Base-by-base conservation (phyloP, 2,113 vertebrate species). In the Phalacrocorax pelagicus region DNA sequence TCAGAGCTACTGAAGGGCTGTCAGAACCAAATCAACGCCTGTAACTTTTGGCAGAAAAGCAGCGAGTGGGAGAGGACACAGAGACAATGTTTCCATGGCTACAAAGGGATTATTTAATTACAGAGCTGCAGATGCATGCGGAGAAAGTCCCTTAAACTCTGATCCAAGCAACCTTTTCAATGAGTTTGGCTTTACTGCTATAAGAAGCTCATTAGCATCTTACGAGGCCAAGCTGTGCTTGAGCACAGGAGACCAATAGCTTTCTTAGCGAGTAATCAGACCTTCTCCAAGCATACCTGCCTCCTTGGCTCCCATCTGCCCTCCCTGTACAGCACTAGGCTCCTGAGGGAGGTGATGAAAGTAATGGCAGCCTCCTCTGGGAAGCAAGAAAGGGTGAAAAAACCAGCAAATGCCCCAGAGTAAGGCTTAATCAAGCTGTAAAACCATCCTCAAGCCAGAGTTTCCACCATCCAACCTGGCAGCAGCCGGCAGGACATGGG, bases 71-170 rank as follows among this genome's bases (percentile, higher is more conserved):
- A 97, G 95, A 96, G 91, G 94, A 88, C 86, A 71, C 32, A 19
- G 72, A 91, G 92, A 94, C 79, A 59, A 90, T 4, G 95, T 98
- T 96, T 96, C 98, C 97, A 98, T 98, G 97, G 85, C 96, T 97
- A 97, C 97, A 51, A 63, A 81, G 86, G 93, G 95, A 95, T 97
- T 96, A 94, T 90, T 97, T 96, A 92, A 96, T 96, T 97, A 95
- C 59, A 30, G 92, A 12, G 24, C 96, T 95, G 94, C 86, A 81
- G 91, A 96, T 67, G 92, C 91, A 78, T 38, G 70, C 2, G 1
- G 70, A 91, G 86, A 85, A 79, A 77, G 82, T 66, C 80, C 88
- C 86, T 87, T 75, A 67, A 92, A 94, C 74, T 81, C 75, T 40
- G 86, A 88, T 83, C 89, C 69, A 21, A 54, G 57, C 89, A 92